Conservation (phyloP, 2,797 vertebrate genomes). For the Molossus molossus region DNA sequence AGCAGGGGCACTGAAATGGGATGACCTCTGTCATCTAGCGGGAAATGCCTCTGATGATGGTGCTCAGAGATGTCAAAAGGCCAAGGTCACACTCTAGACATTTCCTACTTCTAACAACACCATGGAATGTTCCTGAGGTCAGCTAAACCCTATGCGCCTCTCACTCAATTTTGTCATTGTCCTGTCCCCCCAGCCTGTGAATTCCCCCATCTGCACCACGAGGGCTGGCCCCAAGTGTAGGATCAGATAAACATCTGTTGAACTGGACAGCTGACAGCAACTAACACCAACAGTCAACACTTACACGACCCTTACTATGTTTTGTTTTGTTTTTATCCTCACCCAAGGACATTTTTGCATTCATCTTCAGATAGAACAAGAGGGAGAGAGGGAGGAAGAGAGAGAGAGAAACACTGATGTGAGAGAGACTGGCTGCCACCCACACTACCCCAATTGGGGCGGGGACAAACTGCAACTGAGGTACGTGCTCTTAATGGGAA, state of each 20-base stretch:
- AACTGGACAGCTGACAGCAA: not conserved
- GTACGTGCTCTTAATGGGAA: too few relatives aligned
- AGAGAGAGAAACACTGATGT: too few relatives aligned
- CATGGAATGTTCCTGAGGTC: not conserved
- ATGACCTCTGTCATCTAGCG: not conserved
- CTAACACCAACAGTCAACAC: fast-evolving
- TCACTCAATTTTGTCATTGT: not conserved
- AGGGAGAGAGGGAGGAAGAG: too few relatives aligned
- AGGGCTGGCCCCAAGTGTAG: not conserved
- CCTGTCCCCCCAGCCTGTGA: not conserved
- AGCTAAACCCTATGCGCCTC: not conserved
- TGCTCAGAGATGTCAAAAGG: not conserved
- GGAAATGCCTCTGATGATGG: not conserved
- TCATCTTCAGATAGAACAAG: too few relatives aligned
- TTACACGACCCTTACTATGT: not conserved
- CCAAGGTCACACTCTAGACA: not conserved
- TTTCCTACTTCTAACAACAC: not conserved
- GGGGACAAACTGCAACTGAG: too few relatives aligned
- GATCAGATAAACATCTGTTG: not conserved
- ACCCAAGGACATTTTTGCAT: too few relatives aligned
- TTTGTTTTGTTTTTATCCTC: too few relatives aligned
- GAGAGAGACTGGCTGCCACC: too few relatives aligned
- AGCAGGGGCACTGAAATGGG: not conserved
- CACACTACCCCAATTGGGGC: too few relatives aligned
- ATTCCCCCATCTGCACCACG: not conserved